phyloP scores from a whole-genome alignment of 2,797 vertebrate genomes.

The Hipposideros larvatus region DNA sequence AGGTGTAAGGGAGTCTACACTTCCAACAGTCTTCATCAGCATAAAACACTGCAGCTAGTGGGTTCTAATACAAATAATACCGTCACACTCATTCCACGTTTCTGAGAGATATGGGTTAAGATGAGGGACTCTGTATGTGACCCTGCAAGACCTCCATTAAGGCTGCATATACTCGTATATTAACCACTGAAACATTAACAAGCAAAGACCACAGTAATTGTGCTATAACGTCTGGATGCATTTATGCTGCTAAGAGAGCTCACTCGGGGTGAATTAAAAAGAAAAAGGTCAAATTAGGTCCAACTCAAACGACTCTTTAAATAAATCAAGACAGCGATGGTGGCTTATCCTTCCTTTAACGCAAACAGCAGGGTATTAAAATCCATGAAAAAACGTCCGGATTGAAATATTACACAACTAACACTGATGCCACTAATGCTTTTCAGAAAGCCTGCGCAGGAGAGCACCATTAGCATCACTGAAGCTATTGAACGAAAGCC shows the following conservation, averaged over 20 bases:
- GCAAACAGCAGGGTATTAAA: background rate
- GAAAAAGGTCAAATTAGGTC: background rate
- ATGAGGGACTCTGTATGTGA: too few species aligned
- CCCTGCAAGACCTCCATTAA: background rate
- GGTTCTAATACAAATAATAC: slow-evolving; percentile 5
- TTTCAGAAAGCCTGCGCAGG: slow-evolving; percentile 47
- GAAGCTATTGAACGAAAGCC: background rate
- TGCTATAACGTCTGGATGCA: background rate
- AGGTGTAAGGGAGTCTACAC: background rate
- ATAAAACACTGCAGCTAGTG: background rate
- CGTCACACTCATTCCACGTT: background rate
- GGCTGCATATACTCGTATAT: background rate
- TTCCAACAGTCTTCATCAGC: background rate
- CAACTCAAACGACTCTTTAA: slow-evolving; percentile 34
- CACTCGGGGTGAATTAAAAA: background rate
- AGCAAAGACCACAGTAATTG: background rate
- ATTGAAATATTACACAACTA: background rate
- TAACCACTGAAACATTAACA: background rate
- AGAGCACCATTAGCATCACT: background rate
- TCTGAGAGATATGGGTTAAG: background rate
- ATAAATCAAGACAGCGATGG: background rate
- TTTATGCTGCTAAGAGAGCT: background rate
- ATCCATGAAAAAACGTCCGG: slow-evolving; percentile 36
- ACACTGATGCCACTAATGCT: background rate
- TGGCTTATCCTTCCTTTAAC: background rate